These are phyloP conservation scores for Peromyscus melanophrys DNA, from an alignment of 2,797 vertebrate species.

Conservation along the genomic window DNA sequence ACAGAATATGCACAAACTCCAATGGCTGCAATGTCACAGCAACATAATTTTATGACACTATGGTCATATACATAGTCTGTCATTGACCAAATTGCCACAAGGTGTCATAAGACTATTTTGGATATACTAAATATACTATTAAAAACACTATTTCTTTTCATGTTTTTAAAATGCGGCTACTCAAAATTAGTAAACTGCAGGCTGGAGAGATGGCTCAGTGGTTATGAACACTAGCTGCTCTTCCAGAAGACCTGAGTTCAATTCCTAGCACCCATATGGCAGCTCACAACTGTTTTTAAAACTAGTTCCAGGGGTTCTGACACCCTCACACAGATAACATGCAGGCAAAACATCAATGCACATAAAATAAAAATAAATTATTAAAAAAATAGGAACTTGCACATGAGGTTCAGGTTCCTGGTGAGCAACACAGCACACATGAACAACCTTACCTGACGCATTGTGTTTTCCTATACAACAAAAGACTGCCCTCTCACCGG, in stretches of 20 bases:
- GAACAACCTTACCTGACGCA: background rate
- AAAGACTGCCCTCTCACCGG: background rate
- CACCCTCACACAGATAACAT: background rate
- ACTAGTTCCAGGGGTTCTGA: background rate
- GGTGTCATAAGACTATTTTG: background rate
- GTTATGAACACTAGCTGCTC: background rate
- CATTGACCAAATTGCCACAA: background rate
- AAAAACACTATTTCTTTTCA: constrained; percentile 5
- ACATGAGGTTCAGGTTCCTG: background rate
- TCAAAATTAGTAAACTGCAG: background rate
- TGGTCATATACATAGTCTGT: background rate
- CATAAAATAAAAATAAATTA: background rate
- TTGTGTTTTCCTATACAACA: background rate
- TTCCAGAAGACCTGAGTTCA: background rate
- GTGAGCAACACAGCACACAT: background rate
- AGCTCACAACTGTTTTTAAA: background rate
- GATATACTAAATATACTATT: constrained; percentile 20
- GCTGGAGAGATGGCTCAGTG: background rate
- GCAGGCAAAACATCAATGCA: background rate
- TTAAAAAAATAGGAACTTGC: background rate
- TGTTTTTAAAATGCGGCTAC: background rate
- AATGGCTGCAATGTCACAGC: background rate
- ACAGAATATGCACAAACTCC: background rate
- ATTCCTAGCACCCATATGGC: background rate
- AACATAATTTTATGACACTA: background rate